Percentiles rank a stretch among this genome's conserved stretches.
Conservation (phyloP, 2,888 invertebrate species). For the Agrotis puta region DNA sequence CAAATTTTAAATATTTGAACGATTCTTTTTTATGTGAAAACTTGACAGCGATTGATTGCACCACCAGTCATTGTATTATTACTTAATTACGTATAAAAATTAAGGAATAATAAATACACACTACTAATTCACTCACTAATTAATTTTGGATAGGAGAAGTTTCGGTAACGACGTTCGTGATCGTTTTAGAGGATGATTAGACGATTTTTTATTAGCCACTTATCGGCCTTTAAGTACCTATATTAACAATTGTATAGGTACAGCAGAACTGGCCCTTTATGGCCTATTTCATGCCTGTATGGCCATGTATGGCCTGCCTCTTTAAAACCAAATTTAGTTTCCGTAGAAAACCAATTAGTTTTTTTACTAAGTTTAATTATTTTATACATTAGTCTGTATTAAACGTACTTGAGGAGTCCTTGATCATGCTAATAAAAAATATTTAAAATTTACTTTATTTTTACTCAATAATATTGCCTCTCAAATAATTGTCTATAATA, state of each 20-base stretch:
- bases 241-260: background rate
- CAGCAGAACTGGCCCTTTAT: background rate
- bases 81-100: background rate
- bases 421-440: constrained; percentile 9
- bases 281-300: background rate
- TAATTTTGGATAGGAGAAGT: background rate
- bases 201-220: background rate
- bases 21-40: background rate
- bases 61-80: background rate
- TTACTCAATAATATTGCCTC: constrained; percentile 39
- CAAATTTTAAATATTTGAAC: too few species aligned
- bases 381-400: background rate
- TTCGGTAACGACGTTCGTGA: too few species aligned
- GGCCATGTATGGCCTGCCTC: too few species aligned
- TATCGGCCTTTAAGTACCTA: background rate
- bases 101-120: background rate
- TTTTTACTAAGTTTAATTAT: background rate
- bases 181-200: too few species aligned
- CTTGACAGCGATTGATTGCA: background rate
- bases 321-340: background rate
- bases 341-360: background rate
- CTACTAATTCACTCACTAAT: too few species aligned
- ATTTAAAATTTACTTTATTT: constrained; percentile 1
- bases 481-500: constrained; percentile 36
- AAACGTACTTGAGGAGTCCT: background rate